Percentiles rank a stretch among this genome's conserved stretches.
phyloP scores from a whole-genome alignment of 2,113 vertebrate species.

The Melanotaenia duboulayi region DNA sequence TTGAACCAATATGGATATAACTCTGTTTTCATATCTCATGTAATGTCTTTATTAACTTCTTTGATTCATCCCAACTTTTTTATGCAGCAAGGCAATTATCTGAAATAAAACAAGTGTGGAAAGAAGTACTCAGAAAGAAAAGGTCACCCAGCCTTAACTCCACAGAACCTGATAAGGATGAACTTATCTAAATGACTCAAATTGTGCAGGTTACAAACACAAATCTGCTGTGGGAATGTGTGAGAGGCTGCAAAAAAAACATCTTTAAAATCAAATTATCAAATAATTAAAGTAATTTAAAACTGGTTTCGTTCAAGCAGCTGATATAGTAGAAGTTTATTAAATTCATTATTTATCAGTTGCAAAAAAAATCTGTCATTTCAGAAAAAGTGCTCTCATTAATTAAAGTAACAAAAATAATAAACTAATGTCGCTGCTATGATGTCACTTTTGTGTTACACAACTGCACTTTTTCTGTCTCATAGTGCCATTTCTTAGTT shows the following conservation, averaged over 20 bases:
- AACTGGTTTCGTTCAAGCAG: no score
- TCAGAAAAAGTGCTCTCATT: background rate
- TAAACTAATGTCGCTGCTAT: background rate
- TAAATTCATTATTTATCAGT: background rate
- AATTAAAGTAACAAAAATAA: background rate
- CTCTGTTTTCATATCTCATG: background rate
- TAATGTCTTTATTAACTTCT: no score
- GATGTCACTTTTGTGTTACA: constrained; percentile 27
- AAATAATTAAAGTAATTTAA: no score
- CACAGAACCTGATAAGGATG: background rate
- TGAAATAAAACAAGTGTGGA: background rate
- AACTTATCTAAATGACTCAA: background rate
- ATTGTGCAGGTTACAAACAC: background rate
- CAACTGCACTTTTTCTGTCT: constrained; percentile 30
- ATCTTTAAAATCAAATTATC: no score
- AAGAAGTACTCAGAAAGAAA: background rate
- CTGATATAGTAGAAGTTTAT: no score
- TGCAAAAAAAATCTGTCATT: background rate
- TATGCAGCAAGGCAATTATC: no score
- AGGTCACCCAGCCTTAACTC: background rate
- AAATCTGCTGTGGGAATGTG: background rate
- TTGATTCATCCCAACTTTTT: no score
- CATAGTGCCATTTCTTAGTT: constrained; percentile 31
- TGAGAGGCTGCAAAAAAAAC: background rate
- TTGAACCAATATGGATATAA: background rate